phyloP scores from a whole-genome alignment of 1,140 invertebrate species.

The Pectinophora gossypiella region DNA sequence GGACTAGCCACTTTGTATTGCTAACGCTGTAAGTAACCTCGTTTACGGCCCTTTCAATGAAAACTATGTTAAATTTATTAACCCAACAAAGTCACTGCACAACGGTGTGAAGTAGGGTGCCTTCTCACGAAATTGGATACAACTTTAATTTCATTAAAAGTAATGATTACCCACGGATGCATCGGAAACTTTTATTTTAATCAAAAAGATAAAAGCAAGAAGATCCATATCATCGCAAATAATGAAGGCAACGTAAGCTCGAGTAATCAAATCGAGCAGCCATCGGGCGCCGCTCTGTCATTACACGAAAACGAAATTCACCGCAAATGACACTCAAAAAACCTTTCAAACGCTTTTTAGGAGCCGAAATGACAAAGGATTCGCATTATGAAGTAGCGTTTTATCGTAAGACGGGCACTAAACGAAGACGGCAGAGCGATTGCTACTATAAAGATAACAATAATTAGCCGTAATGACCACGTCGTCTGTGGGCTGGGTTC shows the following conservation, averaged over 20 bases:
- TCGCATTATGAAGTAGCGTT: slow-evolving; percentile 50
- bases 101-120: not conserved
- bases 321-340: slow-evolving; percentile 36
- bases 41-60: not conserved
- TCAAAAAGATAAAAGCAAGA: slow-evolving; percentile 40
- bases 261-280: slow-evolving; percentile 36
- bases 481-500: slow-evolving; percentile 35
- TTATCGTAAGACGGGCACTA: slow-evolving; percentile 45
- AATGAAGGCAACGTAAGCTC: slow-evolving; percentile 50
- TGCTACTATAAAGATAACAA: slow-evolving; percentile 71
- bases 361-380: slow-evolving; percentile 55
- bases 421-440: slow-evolving; percentile 57
- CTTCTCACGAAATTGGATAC: slow-evolving; percentile 5
- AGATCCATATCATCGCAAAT: slow-evolving; percentile 63
- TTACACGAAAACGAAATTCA: slow-evolving; percentile 43
- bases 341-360: slow-evolving; percentile 29
- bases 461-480: slow-evolving; percentile 68
- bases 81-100: not conserved
- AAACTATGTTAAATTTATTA: not conserved
- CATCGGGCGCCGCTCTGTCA: slow-evolving; percentile 43
- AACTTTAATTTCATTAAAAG: slow-evolving; percentile 23
- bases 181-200: slow-evolving; percentile 28
- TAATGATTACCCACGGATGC: slow-evolving; percentile 14
- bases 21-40: slow-evolving; percentile 26
- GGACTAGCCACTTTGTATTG: slow-evolving; percentile 30